Evolutionary conservation across 2,113 vertebrate genomes (phyloP).

Genomic region (Chascanopsetta lugubris): DNA sequence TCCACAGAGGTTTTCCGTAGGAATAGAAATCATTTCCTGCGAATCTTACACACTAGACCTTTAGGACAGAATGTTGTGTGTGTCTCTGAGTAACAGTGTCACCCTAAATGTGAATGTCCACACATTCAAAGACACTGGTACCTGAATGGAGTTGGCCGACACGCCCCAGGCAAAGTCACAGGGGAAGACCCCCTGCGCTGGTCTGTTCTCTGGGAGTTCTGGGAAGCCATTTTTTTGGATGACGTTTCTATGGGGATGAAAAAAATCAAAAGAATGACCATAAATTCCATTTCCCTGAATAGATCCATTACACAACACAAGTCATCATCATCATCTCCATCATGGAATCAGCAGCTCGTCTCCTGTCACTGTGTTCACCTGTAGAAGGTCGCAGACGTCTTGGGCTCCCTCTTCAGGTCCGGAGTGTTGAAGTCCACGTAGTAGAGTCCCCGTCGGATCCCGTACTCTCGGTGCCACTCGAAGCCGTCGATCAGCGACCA

Average conservation of each 20-base stretch:
- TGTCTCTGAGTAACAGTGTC: too few species aligned
- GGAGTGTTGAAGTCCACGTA: slow-evolving; percentile 92
- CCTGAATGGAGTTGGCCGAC: slow-evolving; percentile 91
- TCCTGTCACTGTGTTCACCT: slow-evolving; percentile 43
- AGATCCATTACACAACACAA: too few species aligned
- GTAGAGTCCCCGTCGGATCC: slow-evolving; percentile 91
- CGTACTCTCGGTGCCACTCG: slow-evolving; percentile 93
- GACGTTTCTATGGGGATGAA: slow-evolving; percentile 77
- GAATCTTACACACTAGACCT: too few species aligned
- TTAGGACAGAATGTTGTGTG: too few species aligned
- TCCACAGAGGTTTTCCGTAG: too few species aligned
- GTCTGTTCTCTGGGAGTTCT: slow-evolving; percentile 87
- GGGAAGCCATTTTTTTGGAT: slow-evolving; percentile 95
- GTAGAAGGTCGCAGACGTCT: slow-evolving; percentile 94
- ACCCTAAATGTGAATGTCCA: too few species aligned
- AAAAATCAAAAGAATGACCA: too few species aligned
- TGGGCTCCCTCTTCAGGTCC: slow-evolving; percentile 89
- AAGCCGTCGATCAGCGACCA: slow-evolving; percentile 97
- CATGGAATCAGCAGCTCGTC: too few species aligned
- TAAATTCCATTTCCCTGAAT: too few species aligned
- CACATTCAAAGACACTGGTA: slow-evolving; percentile 40
- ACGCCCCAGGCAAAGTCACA: slow-evolving; percentile 95
- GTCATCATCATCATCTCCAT: too few species aligned
- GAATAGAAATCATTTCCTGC: too few species aligned
- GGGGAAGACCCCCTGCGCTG: slow-evolving; percentile 86